phyloP scores from a whole-genome alignment of 2,888 invertebrate genomes.

The Napeogenes sylphis region DNA sequence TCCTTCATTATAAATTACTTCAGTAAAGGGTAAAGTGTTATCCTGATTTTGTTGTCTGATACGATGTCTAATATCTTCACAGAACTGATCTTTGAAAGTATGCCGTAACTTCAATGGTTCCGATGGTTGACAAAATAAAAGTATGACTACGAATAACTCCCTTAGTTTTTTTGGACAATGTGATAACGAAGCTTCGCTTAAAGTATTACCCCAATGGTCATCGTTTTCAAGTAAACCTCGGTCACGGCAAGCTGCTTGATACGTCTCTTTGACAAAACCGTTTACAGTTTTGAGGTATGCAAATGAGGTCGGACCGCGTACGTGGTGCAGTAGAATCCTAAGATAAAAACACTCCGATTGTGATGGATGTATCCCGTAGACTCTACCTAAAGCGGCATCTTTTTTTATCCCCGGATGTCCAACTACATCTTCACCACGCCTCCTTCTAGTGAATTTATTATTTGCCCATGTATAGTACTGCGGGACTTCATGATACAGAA shows the following conservation, averaged over 20 bases:
- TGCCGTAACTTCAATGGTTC: conserved; percentile 20
- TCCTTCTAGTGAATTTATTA: conserved; percentile 26
- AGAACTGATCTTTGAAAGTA: conserved; percentile 14
- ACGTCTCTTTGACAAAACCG: conserved; percentile 32
- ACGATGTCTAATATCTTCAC: conserved; percentile 18
- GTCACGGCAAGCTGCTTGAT: conserved; percentile 28
- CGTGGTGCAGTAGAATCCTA: conserved; percentile 29
- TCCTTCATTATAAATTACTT: conserved; percentile 6
- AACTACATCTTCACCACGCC: conserved; percentile 26
- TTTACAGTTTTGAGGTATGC: conserved; percentile 31
- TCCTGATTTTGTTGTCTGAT: conserved; percentile 27
- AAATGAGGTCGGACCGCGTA: conserved; percentile 29
- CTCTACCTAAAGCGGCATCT: conserved; percentile 33
- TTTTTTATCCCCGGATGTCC: conserved; percentile 32
- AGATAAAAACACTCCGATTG: conserved; percentile 35
- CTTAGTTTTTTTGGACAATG: conserved; percentile 25
- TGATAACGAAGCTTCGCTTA: conserved; percentile 25
- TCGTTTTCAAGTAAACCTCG: conserved; percentile 22
- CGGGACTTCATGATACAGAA: conserved; percentile 33
- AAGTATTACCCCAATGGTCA: conserved; percentile 20
- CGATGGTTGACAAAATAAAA: conserved; percentile 30
- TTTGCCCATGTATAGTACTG: conserved; percentile 31
- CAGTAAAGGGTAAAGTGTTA: conserved; percentile 9
- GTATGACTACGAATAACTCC: conserved; percentile 33
- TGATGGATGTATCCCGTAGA: conserved; percentile 37